These are phyloP conservation scores for Fopius arisanus DNA, from an alignment of 1,140 invertebrate genomes.

Conservation along the genomic window DNA sequence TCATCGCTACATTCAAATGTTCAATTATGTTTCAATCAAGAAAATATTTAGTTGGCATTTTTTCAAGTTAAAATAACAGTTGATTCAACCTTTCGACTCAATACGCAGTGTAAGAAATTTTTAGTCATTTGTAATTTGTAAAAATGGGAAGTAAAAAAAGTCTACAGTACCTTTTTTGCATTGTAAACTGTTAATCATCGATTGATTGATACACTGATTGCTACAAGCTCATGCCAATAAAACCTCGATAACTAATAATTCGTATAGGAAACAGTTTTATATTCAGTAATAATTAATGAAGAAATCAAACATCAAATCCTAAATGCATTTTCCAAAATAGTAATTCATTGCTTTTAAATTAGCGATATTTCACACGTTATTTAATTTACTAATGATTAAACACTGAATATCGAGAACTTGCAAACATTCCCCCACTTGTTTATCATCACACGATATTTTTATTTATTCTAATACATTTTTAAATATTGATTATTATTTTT, in stretches of 20 bases:
- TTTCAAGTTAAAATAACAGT: no score
- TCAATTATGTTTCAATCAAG: no score
- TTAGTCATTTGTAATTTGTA: no score
- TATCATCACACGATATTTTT: neutral
- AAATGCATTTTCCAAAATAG: neutral
- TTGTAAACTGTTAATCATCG: neutral
- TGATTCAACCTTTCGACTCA: no score
- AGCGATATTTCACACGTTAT: no score
- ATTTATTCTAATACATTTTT: neutral
- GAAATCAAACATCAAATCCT: neutral
- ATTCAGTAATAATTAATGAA: neutral
- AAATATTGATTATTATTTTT: neutral
- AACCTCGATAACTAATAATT: slow-evolving; percentile 1
- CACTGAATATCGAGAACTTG: neutral
- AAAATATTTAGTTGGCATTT: no score
- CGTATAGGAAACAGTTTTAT: neutral
- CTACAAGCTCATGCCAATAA: neutral
- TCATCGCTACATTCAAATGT: no score
- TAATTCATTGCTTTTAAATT: no score
- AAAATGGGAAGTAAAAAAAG: neutral
- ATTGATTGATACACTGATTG: neutral
- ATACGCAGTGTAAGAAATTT: no score
- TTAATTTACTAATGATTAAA: no score
- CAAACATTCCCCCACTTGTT: slow-evolving; percentile 20
- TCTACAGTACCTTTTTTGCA: neutral